Percentiles rank a stretch among this genome's conserved stretches.
Conservation (phyloP, 2,888 invertebrate species). For the Ferrisia virgata region DNA sequence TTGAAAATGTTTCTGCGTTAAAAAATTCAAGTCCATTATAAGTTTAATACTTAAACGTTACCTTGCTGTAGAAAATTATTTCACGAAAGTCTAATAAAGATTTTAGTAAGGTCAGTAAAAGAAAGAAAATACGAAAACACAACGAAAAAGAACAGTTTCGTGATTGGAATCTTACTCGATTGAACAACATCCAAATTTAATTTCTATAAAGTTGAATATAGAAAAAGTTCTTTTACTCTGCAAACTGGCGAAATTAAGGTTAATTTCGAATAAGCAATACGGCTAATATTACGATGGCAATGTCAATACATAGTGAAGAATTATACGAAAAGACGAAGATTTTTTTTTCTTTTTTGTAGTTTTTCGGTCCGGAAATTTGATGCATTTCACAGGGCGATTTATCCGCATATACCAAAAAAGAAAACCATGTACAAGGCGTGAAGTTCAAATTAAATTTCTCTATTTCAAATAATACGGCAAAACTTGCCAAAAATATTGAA, state of each 20-base stretch:
- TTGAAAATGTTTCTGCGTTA: background rate
- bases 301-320: background rate
- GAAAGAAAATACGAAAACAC: background rate
- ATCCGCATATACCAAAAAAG: too few relatives aligned
- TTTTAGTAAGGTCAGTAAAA: background rate
- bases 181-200: constrained; percentile 6
- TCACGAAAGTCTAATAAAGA: constrained; percentile 11
- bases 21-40: background rate
- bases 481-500: background rate
- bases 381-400: background rate
- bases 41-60: background rate
- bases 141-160: constrained; percentile 7
- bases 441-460: background rate
- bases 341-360: background rate
- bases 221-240: background rate
- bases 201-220: background rate
- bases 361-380: background rate
- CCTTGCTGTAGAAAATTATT: background rate
- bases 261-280: background rate
- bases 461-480: background rate
- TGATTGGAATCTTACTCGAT: constrained; percentile 16
- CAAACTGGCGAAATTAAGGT: background rate
- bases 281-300: background rate
- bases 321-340: background rate
- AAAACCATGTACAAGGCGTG: background rate